These are phyloP conservation scores for Sebastolobus altivelis DNA, from an alignment of 2,797 vertebrate genomes.

Conservation along the genomic window DNA sequence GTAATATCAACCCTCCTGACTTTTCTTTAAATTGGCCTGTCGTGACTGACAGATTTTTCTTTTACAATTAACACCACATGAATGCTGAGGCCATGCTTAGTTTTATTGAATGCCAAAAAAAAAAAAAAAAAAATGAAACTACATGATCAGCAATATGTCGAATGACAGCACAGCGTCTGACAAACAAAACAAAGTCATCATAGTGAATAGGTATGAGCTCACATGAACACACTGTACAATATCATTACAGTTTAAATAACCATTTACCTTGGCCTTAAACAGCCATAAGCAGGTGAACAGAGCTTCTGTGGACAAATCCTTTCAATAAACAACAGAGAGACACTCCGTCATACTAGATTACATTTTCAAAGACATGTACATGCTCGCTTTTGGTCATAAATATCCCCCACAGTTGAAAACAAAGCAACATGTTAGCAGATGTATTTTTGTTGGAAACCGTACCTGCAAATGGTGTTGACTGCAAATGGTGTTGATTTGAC, in stretches of 20 bases:
- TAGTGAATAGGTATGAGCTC: slow-evolving; percentile 83
- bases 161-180: slow-evolving; percentile 89
- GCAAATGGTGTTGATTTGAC: slow-evolving; percentile 68
- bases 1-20: not conserved
- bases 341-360: slow-evolving; percentile 66
- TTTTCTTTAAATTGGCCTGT: not conserved
- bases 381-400: slow-evolving; percentile 81
- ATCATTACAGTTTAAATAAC: slow-evolving; percentile 83
- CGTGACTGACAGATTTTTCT: not conserved
- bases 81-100: slow-evolving; percentile 83
- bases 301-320: slow-evolving; percentile 70
- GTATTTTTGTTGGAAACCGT: slow-evolving; percentile 57
- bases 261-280: slow-evolving; percentile 84
- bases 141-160: slow-evolving; percentile 82
- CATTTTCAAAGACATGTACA: slow-evolving; percentile 75
- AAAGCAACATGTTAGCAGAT: slow-evolving; percentile 69
- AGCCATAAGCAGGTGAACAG: slow-evolving; percentile 86
- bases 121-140: slow-evolving; percentile 53
- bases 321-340: slow-evolving; percentile 51
- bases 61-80: slow-evolving; percentile 19
- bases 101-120: slow-evolving; percentile 85
- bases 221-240: slow-evolving; percentile 86
- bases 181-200: slow-evolving; percentile 82
- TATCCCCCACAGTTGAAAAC: slow-evolving; percentile 79
- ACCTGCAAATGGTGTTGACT: slow-evolving; percentile 70